Evolutionary conservation across 2,888 invertebrate genomes (phyloP).

Genomic region (Harpagoxenus sublaevis): DNA sequence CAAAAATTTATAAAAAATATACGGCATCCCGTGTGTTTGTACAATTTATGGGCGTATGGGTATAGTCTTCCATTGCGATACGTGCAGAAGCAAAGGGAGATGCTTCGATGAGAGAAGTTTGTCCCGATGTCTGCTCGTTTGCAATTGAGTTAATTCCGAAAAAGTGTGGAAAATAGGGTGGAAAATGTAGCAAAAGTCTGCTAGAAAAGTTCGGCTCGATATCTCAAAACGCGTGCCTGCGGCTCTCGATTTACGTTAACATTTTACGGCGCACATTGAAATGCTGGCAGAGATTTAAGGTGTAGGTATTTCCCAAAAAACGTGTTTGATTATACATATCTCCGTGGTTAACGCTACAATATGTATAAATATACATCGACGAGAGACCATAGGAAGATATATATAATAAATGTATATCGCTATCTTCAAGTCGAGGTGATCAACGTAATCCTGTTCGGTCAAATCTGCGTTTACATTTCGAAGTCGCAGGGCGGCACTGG

Average conservation of each 20-base stretch:
- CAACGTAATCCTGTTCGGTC: neutral
- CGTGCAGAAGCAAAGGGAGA: slow-evolving; percentile 31
- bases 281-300: slow-evolving; percentile 40
- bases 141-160: slow-evolving; percentile 5
- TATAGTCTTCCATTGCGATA: slow-evolving; percentile 20
- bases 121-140: slow-evolving; percentile 5
- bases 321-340: slow-evolving; percentile 28
- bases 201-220: slow-evolving; percentile 26
- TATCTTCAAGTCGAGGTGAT: slow-evolving; percentile 5
- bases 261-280: slow-evolving; percentile 34
- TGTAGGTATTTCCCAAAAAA: slow-evolving; percentile 18
- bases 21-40: slow-evolving; percentile 33
- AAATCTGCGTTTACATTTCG: neutral
- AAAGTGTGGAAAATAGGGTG: neutral
- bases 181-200: slow-evolving; percentile 33
- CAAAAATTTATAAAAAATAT: slow-evolving; percentile 57
- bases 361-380: slow-evolving; percentile 34
- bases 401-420: slow-evolving; percentile 21
- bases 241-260: slow-evolving; percentile 25
- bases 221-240: neutral
- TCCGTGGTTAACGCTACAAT: slow-evolving; percentile 22
- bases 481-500: neutral
- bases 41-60: slow-evolving; percentile 20
- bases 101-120: neutral
- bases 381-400: slow-evolving; percentile 29